These are phyloP conservation scores for Hemitrygon akajei DNA, from an alignment of 2,797 vertebrate species.

Conservation along the genomic window DNA sequence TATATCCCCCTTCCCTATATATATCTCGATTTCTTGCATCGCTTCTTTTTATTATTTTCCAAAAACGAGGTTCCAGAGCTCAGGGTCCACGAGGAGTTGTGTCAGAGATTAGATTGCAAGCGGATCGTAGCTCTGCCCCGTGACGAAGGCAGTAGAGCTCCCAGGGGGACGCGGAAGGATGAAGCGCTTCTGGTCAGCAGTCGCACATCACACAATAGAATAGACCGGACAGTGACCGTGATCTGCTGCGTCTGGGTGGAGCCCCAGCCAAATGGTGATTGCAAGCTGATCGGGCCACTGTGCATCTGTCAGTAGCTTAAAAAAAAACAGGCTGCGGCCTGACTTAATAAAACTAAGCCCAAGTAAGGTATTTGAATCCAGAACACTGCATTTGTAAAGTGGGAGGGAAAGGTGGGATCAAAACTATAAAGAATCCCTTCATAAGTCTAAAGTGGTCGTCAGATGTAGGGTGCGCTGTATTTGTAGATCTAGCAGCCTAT, in stretches of 20 bases:
- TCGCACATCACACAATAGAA: slow-evolving; percentile 65
- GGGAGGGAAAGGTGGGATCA: background rate
- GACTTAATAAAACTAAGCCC: slow-evolving; percentile 16
- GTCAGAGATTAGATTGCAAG: slow-evolving; percentile 58
- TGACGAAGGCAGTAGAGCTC: slow-evolving; percentile 58
- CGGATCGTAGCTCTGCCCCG: slow-evolving; percentile 58
- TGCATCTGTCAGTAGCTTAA: background rate
- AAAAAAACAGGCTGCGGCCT: background rate
- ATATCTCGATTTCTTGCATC: background rate
- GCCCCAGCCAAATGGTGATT: slow-evolving; percentile 56
- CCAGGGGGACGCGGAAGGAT: slow-evolving; percentile 58
- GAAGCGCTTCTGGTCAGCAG: slow-evolving; percentile 65
- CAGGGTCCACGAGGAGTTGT: slow-evolving; percentile 49
- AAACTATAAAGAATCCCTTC: background rate
- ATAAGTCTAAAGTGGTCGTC: background rate
- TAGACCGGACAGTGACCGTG: slow-evolving; percentile 56
- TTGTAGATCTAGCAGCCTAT: slow-evolving; percentile 52
- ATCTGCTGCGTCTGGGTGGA: slow-evolving; percentile 49
- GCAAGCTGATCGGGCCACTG: slow-evolving; percentile 46
- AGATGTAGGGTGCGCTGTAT: background rate
- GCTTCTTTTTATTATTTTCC: background rate
- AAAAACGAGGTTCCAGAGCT: slow-evolving; percentile 18
- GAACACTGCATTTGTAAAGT: background rate
- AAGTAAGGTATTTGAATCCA: slow-evolving; percentile 40
- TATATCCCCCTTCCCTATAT: no score